Base-by-base conservation (phyloP, 2,888 invertebrate genomes). In the Eristalinus aeneus region DNA sequence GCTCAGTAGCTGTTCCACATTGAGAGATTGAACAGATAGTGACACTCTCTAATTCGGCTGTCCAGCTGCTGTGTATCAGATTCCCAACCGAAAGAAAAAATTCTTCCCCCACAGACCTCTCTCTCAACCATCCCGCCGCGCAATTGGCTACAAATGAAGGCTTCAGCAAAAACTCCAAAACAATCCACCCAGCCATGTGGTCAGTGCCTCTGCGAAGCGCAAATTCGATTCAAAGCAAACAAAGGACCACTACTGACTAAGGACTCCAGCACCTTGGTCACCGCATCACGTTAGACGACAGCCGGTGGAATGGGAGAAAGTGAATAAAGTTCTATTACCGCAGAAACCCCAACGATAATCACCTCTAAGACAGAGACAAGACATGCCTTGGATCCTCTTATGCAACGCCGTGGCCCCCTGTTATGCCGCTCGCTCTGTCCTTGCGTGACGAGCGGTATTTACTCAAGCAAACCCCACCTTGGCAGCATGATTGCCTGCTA, bases 401-500 rank as follows among this genome's bases (percentile, higher is more conserved):
- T 46, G 46, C 46, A 46, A 16, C 46, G 16, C 16, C 12, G 16
- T 16, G 1, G 46, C 16, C 5, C 16, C 16, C 5, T 8, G 16
- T 6, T 46, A 6, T n/a, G 46, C 46, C 6, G 12, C n/a, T 46
- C 46, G 16, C 16, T 46, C 16, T 46, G 46, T 16, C 64, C 68
- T 86, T 74, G 86, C 86, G 82, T 86, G 86, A 86, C 86, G 64
- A 78, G 74, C 73, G 1, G 69, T 86, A 86, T 86, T 86, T 86
- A 86, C 77, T 86, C 82, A 86, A 86, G 78, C 69, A 77, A 63
- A 78, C 73, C 74, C 74, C 71, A 60, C 65, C 31, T 77, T 86
- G 86, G 81, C 82, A 86, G 74, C 34, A 82, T 86, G 81, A 86
- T 86, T 86, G 82, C 82, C 77, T 86, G 82, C 77, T 82, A 86